These are phyloP conservation scores for Bucorvus abyssinicus DNA, from an alignment of 2,797 vertebrate species.

Conservation along the genomic window DNA sequence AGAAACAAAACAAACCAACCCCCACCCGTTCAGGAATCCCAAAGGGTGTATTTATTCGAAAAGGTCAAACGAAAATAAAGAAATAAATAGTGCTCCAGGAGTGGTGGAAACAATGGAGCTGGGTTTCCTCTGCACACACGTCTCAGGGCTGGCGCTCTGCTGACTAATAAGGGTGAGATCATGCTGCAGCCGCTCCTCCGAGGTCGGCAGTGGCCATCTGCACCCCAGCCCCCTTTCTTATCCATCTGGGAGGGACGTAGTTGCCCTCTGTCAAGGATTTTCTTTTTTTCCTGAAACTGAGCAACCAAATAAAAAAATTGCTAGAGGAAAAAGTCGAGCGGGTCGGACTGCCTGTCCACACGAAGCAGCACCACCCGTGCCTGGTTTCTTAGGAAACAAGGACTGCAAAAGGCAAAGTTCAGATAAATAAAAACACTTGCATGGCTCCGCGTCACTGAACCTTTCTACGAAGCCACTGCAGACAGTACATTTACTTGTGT, in stretches of 20 bases:
- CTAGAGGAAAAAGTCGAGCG: neutral
- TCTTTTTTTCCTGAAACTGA: neutral
- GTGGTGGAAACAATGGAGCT: conserved; percentile 42
- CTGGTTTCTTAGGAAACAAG: conserved; percentile 46
- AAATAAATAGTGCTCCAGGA: neutral
- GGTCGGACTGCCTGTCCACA: neutral
- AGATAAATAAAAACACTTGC: conserved; percentile 15
- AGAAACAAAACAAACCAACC: neutral
- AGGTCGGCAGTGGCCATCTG: neutral
- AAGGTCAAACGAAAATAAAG: conserved; percentile 26
- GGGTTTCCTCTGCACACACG: conserved; percentile 4
- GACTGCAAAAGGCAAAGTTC: conserved; percentile 40
- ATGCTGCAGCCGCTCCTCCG: neutral
- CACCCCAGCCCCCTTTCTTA: neutral
- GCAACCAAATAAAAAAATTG: neutral
- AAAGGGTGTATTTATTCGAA: neutral
- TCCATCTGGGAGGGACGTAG: neutral
- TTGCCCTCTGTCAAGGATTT: neutral
- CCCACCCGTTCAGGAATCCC: neutral
- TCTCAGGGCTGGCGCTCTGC: neutral
- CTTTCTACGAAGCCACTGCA: neutral
- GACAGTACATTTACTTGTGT: neutral
- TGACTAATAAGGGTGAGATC: conserved; percentile 20
- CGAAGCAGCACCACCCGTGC: neutral
- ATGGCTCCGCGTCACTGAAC: neutral